phyloP scores from a whole-genome alignment of 1,140 invertebrate genomes.

The Pygmarrhopalites habei region DNA sequence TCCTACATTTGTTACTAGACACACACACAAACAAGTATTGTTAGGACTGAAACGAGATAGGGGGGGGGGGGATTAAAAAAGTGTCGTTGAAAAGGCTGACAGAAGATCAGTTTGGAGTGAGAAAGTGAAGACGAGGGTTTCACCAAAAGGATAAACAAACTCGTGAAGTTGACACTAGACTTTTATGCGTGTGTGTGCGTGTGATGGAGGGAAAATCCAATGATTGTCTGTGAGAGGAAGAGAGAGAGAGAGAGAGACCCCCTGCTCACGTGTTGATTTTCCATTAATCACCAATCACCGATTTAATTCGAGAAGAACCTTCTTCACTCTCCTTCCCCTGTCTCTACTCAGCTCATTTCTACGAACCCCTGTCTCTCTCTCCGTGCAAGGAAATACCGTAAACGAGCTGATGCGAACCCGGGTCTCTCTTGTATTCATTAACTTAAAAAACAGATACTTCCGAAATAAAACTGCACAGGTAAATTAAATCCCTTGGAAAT shows the following conservation, averaged over 20 bases:
- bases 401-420: neutral
- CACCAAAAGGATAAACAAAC: neutral
- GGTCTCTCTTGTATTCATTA: no score
- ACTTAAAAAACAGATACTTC: no score
- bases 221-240: neutral
- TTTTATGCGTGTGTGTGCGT: neutral
- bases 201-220: neutral
- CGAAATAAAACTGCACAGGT: no score
- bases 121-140: neutral
- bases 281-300: conserved; percentile 15
- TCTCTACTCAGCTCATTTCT: neutral
- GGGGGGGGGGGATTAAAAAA: no score
- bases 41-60: no score
- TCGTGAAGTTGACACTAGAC: conserved; percentile 1
- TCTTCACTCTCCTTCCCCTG: neutral
- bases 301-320: neutral
- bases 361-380: neutral
- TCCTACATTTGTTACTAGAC: no score
- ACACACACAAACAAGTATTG: no score
- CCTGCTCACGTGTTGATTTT: conserved; percentile 9
- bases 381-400: neutral
- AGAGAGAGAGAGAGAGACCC: neutral
- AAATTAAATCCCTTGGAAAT: no score
- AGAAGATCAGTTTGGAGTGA: neutral
- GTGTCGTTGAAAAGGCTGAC: no score